Conservation (phyloP, 2,113 vertebrate species). For the Chascanopsetta lugubris region DNA sequence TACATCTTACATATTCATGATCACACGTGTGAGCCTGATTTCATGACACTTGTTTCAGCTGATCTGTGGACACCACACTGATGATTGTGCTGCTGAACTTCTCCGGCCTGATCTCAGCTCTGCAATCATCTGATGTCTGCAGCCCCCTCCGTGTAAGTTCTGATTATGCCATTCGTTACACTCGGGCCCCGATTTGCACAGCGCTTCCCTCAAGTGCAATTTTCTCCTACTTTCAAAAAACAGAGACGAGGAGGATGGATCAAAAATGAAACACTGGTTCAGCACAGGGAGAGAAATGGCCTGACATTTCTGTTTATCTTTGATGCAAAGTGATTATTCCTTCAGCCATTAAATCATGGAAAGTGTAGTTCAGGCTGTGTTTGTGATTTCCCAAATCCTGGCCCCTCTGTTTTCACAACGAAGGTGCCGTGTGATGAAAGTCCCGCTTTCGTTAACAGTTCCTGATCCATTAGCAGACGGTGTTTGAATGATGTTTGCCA, state of each 20-base stretch:
- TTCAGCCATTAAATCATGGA: conserved; percentile 21
- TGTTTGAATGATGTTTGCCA: conserved; percentile 42
- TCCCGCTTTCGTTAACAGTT: conserved; percentile 23
- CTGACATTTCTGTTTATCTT: conserved; percentile 23
- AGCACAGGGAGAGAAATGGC: conserved; percentile 9
- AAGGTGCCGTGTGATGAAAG: conserved; percentile 24
- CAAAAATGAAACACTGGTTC: conserved; percentile 34
- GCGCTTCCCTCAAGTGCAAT: conserved; percentile 50
- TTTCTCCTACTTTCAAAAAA: conserved; percentile 31
- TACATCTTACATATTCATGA: too few relatives aligned
- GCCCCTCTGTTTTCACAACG: conserved; percentile 15
- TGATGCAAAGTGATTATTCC: conserved; percentile 33
- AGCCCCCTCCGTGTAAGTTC: conserved; percentile 37
- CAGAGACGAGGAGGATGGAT: conserved; percentile 30
- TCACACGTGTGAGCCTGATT: too few relatives aligned
- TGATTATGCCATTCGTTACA: conserved; percentile 55
- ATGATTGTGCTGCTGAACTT: conserved; percentile 16
- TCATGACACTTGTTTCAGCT: background rate
- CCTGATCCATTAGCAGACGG: conserved; percentile 5
- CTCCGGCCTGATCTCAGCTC: background rate
- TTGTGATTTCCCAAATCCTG: conserved; percentile 21
- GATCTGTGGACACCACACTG: conserved; percentile 23
- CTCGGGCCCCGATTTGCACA: conserved; percentile 43
- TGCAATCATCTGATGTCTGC: conserved; percentile 37
- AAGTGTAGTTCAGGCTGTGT: conserved; percentile 25